Base-by-base conservation (phyloP, 2,888 invertebrate species). In the Dexiosoma caninum region DNA sequence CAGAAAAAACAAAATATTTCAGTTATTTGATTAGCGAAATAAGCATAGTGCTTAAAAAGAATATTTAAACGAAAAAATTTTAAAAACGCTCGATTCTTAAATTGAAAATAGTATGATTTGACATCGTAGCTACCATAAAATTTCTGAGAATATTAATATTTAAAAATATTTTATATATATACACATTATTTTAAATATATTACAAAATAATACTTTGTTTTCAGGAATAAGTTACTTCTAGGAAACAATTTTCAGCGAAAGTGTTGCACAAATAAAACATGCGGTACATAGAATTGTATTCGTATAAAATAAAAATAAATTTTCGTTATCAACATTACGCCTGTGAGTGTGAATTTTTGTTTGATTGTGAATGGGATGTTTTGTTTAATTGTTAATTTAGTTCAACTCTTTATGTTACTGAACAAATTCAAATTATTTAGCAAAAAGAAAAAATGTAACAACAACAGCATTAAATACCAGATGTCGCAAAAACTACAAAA, bases 401-500 rank as follows among this genome's bases (percentile, higher is more conserved):
- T 59, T 32, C 16, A 32, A 62, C 62, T 30, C 30, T 42, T 60
- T 57, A 27, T 42, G 44, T 37, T 40, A 37, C 42, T 53, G 2
- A 44, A 71, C 8, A 62, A 60, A 62, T 10, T 9, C 35, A n/a
- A 27, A 44, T 49, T n/a, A 35, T 19, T 49, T 44, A 53, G 23
- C 42, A 16, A 69, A 23, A 57, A 37, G n/a, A n/a, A n/a, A n/a
- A n/a, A n/a, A n/a, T n/a, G n/a, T 40, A 37, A 57, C 42, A 23
- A 49, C 23, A 42, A 4, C 12, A 10, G 32, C 23, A 14, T 35
- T 21, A 30, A 75, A 69, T 10, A 10, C 19, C 27, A 60, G 12
- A 32, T 71, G 71, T 49, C 59, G 60, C 23, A 60, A 51, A 64
- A 55, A 81, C 46, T 40, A 71, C 37, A 53, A 46, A 64, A 35